phyloP scores from a whole-genome alignment of 2,888 invertebrate genomes.

The Orthonychiurus folsomi region DNA sequence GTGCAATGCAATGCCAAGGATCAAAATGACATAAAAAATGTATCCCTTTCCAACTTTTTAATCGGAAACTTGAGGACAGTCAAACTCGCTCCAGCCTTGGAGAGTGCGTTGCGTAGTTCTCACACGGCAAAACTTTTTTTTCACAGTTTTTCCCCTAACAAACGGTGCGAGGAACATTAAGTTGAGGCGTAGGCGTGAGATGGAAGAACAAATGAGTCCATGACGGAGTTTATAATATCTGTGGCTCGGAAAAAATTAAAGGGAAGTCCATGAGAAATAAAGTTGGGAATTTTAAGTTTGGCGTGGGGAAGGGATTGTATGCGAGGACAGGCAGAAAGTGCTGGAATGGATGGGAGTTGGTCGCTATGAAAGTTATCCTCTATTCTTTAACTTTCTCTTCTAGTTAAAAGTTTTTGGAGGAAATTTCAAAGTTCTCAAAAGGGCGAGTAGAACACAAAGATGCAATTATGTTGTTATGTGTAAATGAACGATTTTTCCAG shows the following conservation, averaged over 20 bases:
- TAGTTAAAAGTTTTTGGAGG: neutral
- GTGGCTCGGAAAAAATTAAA: neutral
- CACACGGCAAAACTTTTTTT: no score
- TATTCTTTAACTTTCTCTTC: neutral
- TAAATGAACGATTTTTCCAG: slow-evolving; percentile 26
- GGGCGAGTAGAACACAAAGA: neutral
- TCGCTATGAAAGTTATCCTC: neutral
- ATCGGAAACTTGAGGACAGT: no score
- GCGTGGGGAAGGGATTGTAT: neutral
- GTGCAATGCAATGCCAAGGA: no score
- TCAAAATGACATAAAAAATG: no score
- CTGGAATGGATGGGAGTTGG: neutral
- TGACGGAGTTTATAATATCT: neutral
- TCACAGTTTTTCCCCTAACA: no score
- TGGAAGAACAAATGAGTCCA: neutral
- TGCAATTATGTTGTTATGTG: slow-evolving; percentile 28
- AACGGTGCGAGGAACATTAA: no score
- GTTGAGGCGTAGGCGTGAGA: neutral
- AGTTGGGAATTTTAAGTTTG: no score
- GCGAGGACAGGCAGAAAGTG: neutral
- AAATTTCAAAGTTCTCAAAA: neutral
- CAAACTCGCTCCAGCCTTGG: no score
- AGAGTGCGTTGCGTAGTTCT: no score
- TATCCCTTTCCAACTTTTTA: no score
- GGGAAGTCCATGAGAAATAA: neutral